These are phyloP conservation scores for Diorhabda elongata DNA, from an alignment of 1,140 invertebrate species.

Conservation along the genomic window DNA sequence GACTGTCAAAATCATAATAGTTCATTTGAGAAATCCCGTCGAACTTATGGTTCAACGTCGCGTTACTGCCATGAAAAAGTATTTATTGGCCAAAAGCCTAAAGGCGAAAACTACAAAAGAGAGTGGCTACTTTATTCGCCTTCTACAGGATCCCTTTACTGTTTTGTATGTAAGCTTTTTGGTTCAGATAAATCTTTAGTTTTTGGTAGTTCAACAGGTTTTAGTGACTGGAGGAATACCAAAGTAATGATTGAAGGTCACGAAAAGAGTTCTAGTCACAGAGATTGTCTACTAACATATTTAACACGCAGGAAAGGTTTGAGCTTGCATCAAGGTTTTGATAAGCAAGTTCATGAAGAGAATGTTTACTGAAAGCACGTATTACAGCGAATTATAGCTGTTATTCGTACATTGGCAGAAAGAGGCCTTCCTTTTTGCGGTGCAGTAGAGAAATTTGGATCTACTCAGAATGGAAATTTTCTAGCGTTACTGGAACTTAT, in stretches of 20 bases:
- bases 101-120: conserved; percentile 17
- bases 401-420: conserved; percentile 27
- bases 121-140: conserved; percentile 22
- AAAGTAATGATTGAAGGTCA: conserved; percentile 8
- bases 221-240: conserved; percentile 21
- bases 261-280: conserved; percentile 12
- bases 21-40: too few relatives aligned
- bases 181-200: not conserved
- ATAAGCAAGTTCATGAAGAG: not conserved
- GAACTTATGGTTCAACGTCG: too few relatives aligned
- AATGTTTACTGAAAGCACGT: conserved; percentile 10
- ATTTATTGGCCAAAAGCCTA: too few relatives aligned
- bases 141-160: conserved; percentile 8
- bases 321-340: not conserved
- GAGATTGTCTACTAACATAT: not conserved
- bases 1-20: too few relatives aligned
- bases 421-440: conserved; percentile 29
- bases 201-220: not conserved
- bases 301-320: conserved; percentile 4
- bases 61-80: too few relatives aligned
- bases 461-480: conserved; percentile 29
- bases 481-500: conserved; percentile 40
- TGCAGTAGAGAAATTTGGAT: conserved; percentile 20
- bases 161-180: conserved; percentile 31
- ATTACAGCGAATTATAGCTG: conserved; percentile 25